These are phyloP conservation scores for Cataglyphis cursor DNA, from an alignment of 2,888 invertebrate species.

Conservation along the genomic window DNA sequence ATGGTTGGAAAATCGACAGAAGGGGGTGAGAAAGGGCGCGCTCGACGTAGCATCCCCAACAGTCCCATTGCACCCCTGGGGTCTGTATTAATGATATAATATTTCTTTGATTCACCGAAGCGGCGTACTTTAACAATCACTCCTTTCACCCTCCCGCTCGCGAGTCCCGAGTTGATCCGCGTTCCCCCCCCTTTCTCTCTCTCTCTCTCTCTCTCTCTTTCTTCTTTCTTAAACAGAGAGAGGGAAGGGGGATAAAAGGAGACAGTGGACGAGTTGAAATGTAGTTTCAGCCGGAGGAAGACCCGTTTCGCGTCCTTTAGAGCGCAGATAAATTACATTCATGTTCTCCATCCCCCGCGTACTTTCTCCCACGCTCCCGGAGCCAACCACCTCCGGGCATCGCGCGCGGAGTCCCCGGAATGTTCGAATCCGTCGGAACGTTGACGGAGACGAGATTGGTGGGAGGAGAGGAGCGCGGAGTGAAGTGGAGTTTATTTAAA, in stretches of 20 bases:
- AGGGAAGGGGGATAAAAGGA: conserved; percentile 19
- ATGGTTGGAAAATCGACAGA: conserved; percentile 46
- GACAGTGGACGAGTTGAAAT: conserved; percentile 79
- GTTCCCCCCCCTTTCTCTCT: conserved; percentile 40
- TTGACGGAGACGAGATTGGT: conserved; percentile 67
- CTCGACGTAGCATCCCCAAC: conserved; percentile 62
- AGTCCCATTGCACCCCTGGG: conserved; percentile 80
- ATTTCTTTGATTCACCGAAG: conserved; percentile 84
- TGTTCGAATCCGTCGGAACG: conserved; percentile 65
- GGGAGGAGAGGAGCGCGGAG: background rate
- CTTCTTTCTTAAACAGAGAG: conserved; percentile 58
- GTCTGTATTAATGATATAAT: conserved; percentile 84
- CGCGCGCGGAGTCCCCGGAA: conserved; percentile 42
- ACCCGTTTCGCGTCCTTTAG: conserved; percentile 81
- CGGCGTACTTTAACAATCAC: conserved; percentile 80
- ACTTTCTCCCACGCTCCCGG: conserved; percentile 34
- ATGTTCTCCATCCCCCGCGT: conserved; percentile 70
- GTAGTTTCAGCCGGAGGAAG: conserved; percentile 75
- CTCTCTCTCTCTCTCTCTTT: conserved; percentile 54
- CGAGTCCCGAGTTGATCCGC: conserved; percentile 35
- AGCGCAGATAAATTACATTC: conserved; percentile 83
- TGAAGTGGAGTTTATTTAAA: conserved; percentile 78
- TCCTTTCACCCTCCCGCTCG: background rate
- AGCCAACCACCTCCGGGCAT: conserved; percentile 61
- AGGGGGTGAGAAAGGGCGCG: conserved; percentile 51